Evolutionary conservation across 2,888 invertebrate species (phyloP).

Genomic region (Idaea dimidiata): DNA sequence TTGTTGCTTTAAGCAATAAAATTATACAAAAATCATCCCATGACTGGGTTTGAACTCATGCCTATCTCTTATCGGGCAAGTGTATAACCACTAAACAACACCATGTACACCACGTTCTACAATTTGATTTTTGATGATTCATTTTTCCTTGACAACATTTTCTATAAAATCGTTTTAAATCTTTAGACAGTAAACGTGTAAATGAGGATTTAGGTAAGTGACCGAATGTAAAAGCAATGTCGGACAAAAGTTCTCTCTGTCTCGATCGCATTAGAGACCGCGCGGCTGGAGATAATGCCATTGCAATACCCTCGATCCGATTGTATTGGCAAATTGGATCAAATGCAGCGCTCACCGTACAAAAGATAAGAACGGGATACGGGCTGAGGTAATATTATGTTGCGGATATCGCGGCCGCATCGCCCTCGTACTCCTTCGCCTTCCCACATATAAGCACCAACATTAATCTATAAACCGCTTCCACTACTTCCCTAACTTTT

Average conservation of each 20-base stretch:
- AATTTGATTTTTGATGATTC: too few species aligned
- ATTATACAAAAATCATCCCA: too few species aligned
- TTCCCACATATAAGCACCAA: conserved; percentile 45
- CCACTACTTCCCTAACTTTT: conserved; percentile 43
- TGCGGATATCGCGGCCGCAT: conserved; percentile 56
- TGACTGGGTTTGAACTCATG: too few species aligned
- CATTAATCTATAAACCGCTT: conserved; percentile 34
- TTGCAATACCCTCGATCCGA: conserved; percentile 77
- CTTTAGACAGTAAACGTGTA: conserved; percentile 20
- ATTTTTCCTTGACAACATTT: conserved; percentile 6
- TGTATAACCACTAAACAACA: too few species aligned
- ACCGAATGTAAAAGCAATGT: conserved; percentile 36
- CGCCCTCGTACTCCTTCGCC: conserved; percentile 36
- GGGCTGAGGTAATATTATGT: conserved; percentile 65
- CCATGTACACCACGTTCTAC: too few species aligned
- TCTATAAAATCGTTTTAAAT: conserved; percentile 15
- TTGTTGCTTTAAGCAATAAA: too few species aligned
- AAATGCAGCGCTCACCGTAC: conserved; percentile 77
- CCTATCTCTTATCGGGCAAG: too few species aligned
- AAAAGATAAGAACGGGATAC: conserved; percentile 74
- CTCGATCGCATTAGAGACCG: conserved; percentile 67
- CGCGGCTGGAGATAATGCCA: conserved; percentile 73
- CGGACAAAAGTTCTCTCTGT: conserved; percentile 62
- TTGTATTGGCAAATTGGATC: conserved; percentile 82
- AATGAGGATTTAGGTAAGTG: conserved; percentile 29